Base-by-base conservation (phyloP, 2,888 invertebrate genomes). In the Drosophila maculinotata region DNA sequence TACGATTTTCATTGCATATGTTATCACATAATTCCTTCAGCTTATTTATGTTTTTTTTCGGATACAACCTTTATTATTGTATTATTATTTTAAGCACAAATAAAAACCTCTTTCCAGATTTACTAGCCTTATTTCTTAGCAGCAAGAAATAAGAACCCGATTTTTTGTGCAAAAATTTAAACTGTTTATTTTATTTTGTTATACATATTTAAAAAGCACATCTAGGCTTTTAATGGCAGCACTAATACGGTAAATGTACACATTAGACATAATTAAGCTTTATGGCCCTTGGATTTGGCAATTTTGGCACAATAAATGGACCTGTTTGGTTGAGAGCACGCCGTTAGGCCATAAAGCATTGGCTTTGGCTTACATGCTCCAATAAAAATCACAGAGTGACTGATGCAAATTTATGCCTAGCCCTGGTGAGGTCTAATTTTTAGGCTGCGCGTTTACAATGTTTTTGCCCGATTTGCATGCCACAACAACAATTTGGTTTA, bases 351-450 rank as follows among this genome's bases (percentile, higher is more conserved):
- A 83, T 88, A 88, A 83, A 88, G 79, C 79, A 81, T 66, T 52
- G 81, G 62, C 67, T 57, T 57, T 56, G 44, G 60, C 74, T 51
- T 52, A 76, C 66, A 75, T 54, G 56, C 54, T 62, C 68, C 64
- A 69, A 88, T 70, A 82, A 82, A 79, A 79, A 65, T 80, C 60
- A 39, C 47, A 28, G 57, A 69, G 65, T 72, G 72, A 70, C 82
- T 83, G 89, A 88, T 83, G 87, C 81, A 73, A 82, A 84, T 84
- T 85, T 89, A 84, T 87, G 88, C 63, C 54, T 57, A 63, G 59
- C 36, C 62, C 45, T 20, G 53, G 41, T 20, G 56, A 35, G 69
- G 53, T 79, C 72, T 87, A 85, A 85, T 85, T 81, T 81, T 81
- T 57, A 73, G 67, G 60, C 65, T n/a, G 64, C 45, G 85, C 81